Evolutionary conservation across 1,140 invertebrate species (phyloP).

Genomic region (Sycobia sp.): DNA sequence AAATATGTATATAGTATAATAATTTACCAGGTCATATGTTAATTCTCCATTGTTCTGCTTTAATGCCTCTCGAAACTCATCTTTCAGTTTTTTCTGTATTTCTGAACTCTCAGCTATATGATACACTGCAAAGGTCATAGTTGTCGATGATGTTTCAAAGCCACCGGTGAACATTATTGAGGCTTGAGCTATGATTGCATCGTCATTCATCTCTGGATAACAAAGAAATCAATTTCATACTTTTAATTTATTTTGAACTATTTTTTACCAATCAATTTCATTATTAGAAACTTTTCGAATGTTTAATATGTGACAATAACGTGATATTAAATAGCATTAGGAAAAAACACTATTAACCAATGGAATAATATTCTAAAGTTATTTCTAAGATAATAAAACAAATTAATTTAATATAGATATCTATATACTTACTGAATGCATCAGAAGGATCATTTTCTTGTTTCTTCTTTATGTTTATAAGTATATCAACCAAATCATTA

Average conservation of each 20-base stretch:
- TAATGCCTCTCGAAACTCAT: conserved; percentile 39
- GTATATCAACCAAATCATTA: conserved; percentile 65
- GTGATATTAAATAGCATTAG: no score
- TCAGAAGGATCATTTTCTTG: conserved; percentile 37
- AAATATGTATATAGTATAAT: no score
- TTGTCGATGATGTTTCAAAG: conserved; percentile 67
- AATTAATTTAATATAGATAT: no score
- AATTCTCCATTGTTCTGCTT: conserved; percentile 37
- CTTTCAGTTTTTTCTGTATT: conserved; percentile 41
- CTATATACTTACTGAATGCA: no score
- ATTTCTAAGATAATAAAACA: no score
- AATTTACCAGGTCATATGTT: conserved; percentile 36
- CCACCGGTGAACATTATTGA: conserved; percentile 72
- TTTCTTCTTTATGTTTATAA: conserved; percentile 62
- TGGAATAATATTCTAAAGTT: neutral
- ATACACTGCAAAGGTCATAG: conserved; percentile 63
- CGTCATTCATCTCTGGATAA: conserved; percentile 61
- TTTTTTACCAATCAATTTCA: no score
- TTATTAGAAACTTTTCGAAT: no score
- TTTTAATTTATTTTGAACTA: no score
- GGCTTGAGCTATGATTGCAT: conserved; percentile 70
- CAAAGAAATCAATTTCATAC: no score
- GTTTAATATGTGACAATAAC: no score
- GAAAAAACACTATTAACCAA: no score
- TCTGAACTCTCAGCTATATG: conserved; percentile 64